Percentiles rank a stretch among this genome's conserved stretches.
phyloP scores from a whole-genome alignment of 2,797 vertebrate species.

The Pangasius macronema region DNA sequence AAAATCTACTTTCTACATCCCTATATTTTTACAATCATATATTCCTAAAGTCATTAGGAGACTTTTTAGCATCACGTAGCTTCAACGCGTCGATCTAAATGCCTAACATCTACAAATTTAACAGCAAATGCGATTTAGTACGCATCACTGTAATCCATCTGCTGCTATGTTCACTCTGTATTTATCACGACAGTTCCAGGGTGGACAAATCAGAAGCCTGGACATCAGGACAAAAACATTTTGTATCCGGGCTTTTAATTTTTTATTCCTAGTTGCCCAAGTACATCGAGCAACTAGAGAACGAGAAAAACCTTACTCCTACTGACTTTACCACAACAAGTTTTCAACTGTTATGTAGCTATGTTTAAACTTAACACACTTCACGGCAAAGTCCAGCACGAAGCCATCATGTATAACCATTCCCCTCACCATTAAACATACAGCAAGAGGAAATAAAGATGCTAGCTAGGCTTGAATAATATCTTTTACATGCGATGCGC shows the following conservation, averaged over 20 bases:
- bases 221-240: neutral
- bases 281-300: neutral
- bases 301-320: no score
- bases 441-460: no score
- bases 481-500: neutral
- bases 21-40: neutral
- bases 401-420: neutral
- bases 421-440: no score
- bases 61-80: neutral
- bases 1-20: neutral
- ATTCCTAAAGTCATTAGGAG: neutral
- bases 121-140: neutral
- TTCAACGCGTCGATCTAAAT: neutral
- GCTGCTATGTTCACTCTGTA: neutral
- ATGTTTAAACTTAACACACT: no score
- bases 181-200: neutral
- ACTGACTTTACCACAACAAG: no score
- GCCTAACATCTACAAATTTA: neutral
- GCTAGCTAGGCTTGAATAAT: neutral
- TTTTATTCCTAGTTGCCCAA: neutral
- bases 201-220: neutral
- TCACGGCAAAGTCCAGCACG: neutral
- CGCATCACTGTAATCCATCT: neutral
- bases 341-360: no score
- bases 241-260: neutral